A percentile compares a stretch with the other conserved stretches of the same genome.
Conservation (phyloP, 1,140 invertebrate species). For the Scaptomyza montana region DNA sequence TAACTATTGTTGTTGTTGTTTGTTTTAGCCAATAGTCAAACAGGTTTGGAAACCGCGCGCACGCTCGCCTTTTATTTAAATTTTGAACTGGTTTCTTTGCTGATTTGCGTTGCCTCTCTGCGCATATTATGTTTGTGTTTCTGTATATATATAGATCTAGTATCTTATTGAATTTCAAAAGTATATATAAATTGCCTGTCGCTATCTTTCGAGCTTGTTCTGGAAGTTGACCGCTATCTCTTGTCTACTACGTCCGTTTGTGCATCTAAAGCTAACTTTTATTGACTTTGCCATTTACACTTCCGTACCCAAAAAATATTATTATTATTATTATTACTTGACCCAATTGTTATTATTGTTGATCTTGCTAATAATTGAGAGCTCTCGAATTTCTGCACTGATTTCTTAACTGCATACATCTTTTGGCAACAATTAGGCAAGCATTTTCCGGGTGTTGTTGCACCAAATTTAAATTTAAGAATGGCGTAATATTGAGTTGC, state of each 20-base stretch:
- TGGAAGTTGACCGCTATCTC: conserved; percentile 47
- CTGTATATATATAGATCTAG: conserved; percentile 7
- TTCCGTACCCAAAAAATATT: conserved; percentile 46
- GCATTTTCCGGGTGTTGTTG: conserved; percentile 56
- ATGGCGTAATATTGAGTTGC: conserved; percentile 59
- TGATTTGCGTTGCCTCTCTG: conserved; percentile 72
- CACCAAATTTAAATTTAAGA: conserved; percentile 24
- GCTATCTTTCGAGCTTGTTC: conserved; percentile 37
- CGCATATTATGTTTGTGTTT: conserved; percentile 41
- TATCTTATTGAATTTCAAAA: conserved; percentile 42
- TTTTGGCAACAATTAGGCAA: conserved; percentile 55
- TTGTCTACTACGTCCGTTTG: conserved; percentile 6
- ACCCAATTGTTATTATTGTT: conserved; percentile 34
- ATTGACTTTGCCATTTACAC: conserved; percentile 54
- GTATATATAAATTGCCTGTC: conserved; percentile 23
- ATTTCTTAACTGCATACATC: conserved; percentile 56
- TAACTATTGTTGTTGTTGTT: conserved; percentile 33
- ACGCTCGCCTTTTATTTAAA: conserved; percentile 80
- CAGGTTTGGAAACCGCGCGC: conserved; percentile 72
- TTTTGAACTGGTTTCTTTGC: conserved; percentile 78
- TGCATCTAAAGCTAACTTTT: conserved; percentile 23
- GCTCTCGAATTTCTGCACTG: conserved; percentile 65
- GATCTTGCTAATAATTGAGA: conserved; percentile 10
- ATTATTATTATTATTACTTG: conserved; percentile 30
- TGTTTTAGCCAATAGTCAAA: conserved; percentile 67